phyloP scores from a whole-genome alignment of 2,888 invertebrate genomes.

The Eupelmus urozonus region DNA sequence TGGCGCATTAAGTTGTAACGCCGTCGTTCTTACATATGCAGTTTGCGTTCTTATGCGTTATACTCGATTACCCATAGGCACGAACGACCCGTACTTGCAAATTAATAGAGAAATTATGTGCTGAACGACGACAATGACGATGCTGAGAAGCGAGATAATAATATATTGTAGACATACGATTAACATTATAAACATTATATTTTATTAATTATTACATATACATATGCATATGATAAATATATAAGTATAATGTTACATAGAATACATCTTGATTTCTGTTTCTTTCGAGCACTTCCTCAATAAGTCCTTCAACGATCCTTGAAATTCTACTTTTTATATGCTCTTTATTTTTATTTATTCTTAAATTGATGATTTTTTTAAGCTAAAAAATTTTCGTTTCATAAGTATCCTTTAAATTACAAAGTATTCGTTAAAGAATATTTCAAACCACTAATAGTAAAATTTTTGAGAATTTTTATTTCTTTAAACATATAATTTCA shows the following conservation, averaged over 20 bases:
- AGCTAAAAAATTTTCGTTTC: too few species aligned
- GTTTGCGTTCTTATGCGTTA: neutral
- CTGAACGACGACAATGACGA: slow-evolving; percentile 66
- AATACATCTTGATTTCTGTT: slow-evolving; percentile 54
- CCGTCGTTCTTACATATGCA: too few species aligned
- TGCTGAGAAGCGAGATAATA: slow-evolving; percentile 69
- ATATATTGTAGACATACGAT: slow-evolving; percentile 71
- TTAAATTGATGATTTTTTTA: too few species aligned
- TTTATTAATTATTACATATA: slow-evolving; percentile 75
- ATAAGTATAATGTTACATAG: slow-evolving; percentile 73
- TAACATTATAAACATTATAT: slow-evolving; percentile 75
- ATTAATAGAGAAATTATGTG: slow-evolving; percentile 4
- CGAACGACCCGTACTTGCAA: slow-evolving; percentile 8
- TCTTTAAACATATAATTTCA: too few species aligned
- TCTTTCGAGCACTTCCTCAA: slow-evolving; percentile 5
- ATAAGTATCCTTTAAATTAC: too few species aligned
- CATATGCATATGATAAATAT: slow-evolving; percentile 68
- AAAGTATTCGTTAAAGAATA: too few species aligned
- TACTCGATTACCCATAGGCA: slow-evolving; percentile 5
- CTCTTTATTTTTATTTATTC: too few species aligned
- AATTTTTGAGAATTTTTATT: too few species aligned
- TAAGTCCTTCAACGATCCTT: too few species aligned
- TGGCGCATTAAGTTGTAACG: slow-evolving; percentile 1
- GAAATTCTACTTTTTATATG: too few species aligned
- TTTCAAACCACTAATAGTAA: too few species aligned